Percentiles rank a stretch among this genome's conserved stretches.
phyloP scores from a whole-genome alignment of 2,113 vertebrate genomes.

The Potamarius usumacintae region DNA sequence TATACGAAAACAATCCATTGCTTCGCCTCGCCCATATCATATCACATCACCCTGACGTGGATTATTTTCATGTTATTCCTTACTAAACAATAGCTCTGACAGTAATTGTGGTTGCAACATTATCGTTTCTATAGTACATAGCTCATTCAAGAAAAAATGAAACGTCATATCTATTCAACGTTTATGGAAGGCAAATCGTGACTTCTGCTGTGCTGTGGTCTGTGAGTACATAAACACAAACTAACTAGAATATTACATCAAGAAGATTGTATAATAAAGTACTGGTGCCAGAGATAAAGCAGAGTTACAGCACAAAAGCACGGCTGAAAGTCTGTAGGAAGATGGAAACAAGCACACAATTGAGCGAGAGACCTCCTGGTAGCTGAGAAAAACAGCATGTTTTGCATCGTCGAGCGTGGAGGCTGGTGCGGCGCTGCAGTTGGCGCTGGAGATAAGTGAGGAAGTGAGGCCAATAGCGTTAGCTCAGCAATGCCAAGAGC shows the following conservation, averaged over 20 bases:
- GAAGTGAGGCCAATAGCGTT: conserved; percentile 43
- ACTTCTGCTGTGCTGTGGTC: not conserved
- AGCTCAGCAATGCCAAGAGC: conserved; percentile 50
- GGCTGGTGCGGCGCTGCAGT: conserved; percentile 42
- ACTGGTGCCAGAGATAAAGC: not conserved
- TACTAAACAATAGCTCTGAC: not conserved
- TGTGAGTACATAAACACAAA: not conserved
- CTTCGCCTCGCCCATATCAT: not conserved
- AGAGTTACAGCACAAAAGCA: conserved; percentile 3
- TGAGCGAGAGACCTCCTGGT: conserved; percentile 32
- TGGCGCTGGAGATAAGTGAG: conserved; percentile 50
- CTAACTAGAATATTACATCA: not conserved
- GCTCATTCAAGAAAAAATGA: not conserved
- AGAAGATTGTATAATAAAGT: not conserved
- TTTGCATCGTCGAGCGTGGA: conserved; percentile 48
- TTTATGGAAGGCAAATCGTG: not conserved
- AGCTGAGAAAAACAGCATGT: conserved; percentile 45
- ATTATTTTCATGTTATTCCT: not conserved
- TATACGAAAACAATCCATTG: not conserved
- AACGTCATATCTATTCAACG: not conserved
- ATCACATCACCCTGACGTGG: not conserved
- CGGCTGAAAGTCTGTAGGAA: conserved; percentile 28
- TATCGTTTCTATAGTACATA: not conserved
- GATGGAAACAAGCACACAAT: conserved; percentile 19
- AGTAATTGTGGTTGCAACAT: not conserved